Evolutionary conservation across 2,113 vertebrate species (phyloP).

Genomic region (Apodemus speciosus): DNA sequence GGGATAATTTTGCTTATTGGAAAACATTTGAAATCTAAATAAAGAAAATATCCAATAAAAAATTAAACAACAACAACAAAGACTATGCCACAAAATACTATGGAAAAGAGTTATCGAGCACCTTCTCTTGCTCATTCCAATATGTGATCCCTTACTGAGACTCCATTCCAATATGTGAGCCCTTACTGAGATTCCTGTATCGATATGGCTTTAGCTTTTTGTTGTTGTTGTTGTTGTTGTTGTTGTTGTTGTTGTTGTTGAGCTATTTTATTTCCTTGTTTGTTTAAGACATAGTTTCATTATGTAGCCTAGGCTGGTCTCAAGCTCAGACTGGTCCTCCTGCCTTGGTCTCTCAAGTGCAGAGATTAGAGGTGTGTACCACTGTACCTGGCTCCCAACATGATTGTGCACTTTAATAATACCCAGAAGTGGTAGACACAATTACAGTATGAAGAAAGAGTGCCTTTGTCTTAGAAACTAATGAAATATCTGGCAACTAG

Average conservation of each 20-base stretch:
- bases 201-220: neutral
- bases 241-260: too few relatives aligned
- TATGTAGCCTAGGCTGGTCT: neutral
- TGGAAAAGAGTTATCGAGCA: neutral
- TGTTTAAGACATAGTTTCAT: neutral
- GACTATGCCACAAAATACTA: neutral
- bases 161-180: neutral
- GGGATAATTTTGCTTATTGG: neutral
- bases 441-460: neutral
- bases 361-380: neutral
- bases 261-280: neutral
- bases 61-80: too few relatives aligned
- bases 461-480: constrained; percentile 57
- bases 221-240: too few relatives aligned
- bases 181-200: neutral
- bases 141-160: neutral
- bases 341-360: neutral
- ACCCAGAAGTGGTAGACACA: constrained; percentile 39
- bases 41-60: too few relatives aligned
- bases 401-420: constrained; percentile 18
- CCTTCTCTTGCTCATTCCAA: neutral
- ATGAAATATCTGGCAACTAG: constrained; percentile 23
- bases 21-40: too few relatives aligned
- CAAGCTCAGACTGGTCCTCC: neutral
- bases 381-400: neutral